Conservation (phyloP, 2,888 invertebrate species). For the Lycia hirtaria region DNA sequence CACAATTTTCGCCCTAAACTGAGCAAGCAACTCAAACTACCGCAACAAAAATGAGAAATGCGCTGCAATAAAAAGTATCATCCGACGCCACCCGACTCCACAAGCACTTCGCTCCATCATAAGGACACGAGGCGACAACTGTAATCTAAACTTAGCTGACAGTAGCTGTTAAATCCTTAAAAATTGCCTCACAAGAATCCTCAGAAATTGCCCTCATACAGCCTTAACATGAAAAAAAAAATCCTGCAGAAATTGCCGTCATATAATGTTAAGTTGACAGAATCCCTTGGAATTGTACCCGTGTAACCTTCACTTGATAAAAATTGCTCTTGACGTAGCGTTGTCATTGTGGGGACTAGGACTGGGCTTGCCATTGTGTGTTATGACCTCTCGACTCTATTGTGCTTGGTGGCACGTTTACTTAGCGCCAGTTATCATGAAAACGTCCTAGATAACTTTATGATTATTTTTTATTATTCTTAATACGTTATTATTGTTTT, state of each 20-base stretch:
- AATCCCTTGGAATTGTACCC: conserved; percentile 24
- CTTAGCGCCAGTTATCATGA: conserved; percentile 13
- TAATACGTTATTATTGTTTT: neutral
- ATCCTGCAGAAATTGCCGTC: conserved; percentile 18
- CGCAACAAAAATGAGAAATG: conserved; percentile 30
- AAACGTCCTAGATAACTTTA: no score
- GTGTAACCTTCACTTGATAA: conserved; percentile 35
- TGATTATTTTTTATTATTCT: no score
- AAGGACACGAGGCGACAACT: conserved; percentile 11
- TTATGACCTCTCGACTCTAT: conserved; percentile 47
- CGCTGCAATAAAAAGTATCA: conserved; percentile 16
- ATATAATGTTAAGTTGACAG: conserved; percentile 31
- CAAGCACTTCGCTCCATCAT: conserved; percentile 16
- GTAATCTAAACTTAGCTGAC: conserved; percentile 16
- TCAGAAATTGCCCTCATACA: conserved; percentile 12
- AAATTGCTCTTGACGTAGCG: conserved; percentile 53
- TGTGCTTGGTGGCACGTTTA: conserved; percentile 24
- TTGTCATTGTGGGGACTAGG: conserved; percentile 68
- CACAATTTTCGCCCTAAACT: conserved; percentile 6
- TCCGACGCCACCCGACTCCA: conserved; percentile 24
- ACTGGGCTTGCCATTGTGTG: conserved; percentile 54
- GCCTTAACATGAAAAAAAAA: conserved; percentile 16
- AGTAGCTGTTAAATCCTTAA: conserved; percentile 28
- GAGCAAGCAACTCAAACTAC: conserved; percentile 19
- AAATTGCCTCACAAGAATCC: conserved; percentile 14